Evolutionary conservation across 2,888 invertebrate genomes (phyloP).

Genomic region (Zootermopsis nevadensis): DNA sequence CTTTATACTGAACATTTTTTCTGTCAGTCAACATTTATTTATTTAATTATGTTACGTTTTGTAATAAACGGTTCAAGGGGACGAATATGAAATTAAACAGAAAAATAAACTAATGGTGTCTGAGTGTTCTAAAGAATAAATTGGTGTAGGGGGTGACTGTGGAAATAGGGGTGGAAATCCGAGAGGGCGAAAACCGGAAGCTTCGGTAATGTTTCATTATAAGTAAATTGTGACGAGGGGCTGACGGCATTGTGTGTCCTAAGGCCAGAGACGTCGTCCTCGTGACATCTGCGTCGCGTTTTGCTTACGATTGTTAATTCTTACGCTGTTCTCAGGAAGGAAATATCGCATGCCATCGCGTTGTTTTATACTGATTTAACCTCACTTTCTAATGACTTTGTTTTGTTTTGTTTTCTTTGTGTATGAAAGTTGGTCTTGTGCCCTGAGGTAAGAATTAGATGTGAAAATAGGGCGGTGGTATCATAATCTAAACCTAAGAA

Average conservation of each 20-base stretch:
- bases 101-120: not conserved
- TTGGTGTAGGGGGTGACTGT: not conserved
- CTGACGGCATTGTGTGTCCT: not conserved
- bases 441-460: too few species aligned
- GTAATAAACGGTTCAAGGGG: not conserved
- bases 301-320: not conserved
- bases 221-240: conserved; percentile 30
- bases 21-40: not conserved
- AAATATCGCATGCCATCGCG: too few species aligned
- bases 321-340: not conserved
- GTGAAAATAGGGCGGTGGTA: too few species aligned
- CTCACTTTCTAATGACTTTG: too few species aligned
- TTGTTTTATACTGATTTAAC: too few species aligned
- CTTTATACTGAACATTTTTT: too few species aligned
- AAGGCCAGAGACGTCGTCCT: not conserved
- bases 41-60: not conserved
- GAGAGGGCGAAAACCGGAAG: conserved; percentile 15
- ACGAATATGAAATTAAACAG: not conserved
- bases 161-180: not conserved
- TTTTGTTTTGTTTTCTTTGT: too few species aligned
- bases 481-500: too few species aligned
- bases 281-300: not conserved
- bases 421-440: too few species aligned
- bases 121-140: conserved; percentile 4
- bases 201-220: conserved; percentile 31